Evolutionary conservation across 2,797 vertebrate species (phyloP).

Genomic region (Moxostoma hubbsi): DNA sequence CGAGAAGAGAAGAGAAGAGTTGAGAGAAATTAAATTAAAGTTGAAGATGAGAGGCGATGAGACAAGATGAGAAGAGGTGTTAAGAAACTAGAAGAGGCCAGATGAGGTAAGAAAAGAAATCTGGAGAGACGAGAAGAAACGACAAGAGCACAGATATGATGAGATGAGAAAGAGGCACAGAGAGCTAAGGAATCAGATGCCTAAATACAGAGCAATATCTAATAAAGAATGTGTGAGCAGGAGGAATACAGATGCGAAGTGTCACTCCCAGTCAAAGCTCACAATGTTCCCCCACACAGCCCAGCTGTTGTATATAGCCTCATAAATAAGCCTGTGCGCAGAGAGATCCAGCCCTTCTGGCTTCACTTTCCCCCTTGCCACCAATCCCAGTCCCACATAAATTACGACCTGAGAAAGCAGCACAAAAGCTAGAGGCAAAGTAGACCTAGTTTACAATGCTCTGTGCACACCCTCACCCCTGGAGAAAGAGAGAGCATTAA

Average conservation of each 20-base stretch:
- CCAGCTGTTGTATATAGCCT: constrained; percentile 45
- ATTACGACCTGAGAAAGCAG: constrained; percentile 46
- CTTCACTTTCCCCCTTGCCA: constrained; percentile 20
- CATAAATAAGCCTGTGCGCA: constrained; percentile 48
- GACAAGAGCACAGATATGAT: too few relatives aligned
- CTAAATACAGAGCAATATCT: constrained; percentile 25
- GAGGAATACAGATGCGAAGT: constrained; percentile 36
- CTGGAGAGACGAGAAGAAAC: not conserved
- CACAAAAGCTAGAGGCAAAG: constrained; percentile 40
- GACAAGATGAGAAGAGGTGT: not conserved
- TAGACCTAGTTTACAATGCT: constrained; percentile 48
- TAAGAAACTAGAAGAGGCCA: too few relatives aligned
- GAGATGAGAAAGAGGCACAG: not conserved
- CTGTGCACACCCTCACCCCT: constrained; percentile 14
- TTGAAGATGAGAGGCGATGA: too few relatives aligned
- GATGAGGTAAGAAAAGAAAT: not conserved
- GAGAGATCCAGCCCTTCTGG: constrained; percentile 31
- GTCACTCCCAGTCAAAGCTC: constrained; percentile 32
- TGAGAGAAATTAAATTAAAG: too few relatives aligned
- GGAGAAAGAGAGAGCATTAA: constrained; percentile 47
- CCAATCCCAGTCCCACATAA: constrained; percentile 34
- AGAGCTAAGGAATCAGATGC: constrained; percentile 6
- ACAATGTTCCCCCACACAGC: constrained; percentile 50
- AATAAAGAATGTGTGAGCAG: constrained; percentile 1
- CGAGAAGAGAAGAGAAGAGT: too few relatives aligned